Evolutionary conservation across 2,888 invertebrate genomes (phyloP).

Genomic region (Abrostola tripartita): DNA sequence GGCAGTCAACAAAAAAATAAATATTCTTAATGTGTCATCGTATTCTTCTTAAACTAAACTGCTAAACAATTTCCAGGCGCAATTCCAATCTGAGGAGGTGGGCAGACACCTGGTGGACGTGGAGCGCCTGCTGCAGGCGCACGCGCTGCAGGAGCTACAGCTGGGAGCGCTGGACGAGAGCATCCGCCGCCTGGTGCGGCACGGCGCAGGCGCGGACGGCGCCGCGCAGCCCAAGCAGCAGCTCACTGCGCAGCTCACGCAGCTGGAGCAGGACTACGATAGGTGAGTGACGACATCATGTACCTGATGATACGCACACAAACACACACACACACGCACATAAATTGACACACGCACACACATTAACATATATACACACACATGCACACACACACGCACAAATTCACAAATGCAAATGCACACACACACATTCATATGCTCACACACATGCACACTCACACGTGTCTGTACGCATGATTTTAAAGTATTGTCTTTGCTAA

Average conservation of each 20-base stretch:
- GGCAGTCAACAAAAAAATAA: too few species aligned
- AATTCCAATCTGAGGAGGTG: conserved; percentile 94
- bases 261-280: conserved; percentile 93
- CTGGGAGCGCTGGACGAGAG: conserved; percentile 96
- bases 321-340: too few species aligned
- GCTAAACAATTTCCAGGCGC: conserved; percentile 78
- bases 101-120: conserved; percentile 98
- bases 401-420: too few species aligned
- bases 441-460: too few species aligned
- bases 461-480: too few species aligned
- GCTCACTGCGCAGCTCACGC: conserved; percentile 92
- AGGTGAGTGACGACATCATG: conserved; percentile 81
- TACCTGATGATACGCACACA: too few species aligned
- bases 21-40: too few species aligned
- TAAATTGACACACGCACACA: too few species aligned
- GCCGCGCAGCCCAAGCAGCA: conserved; percentile 92
- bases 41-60: not conserved
- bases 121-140: conserved; percentile 97
- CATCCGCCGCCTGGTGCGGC: conserved; percentile 92
- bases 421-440: too few species aligned
- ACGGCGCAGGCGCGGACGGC: conserved; percentile 72
- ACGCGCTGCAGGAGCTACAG: conserved; percentile 97
- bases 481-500: conserved; percentile 5
- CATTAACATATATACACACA: too few species aligned
- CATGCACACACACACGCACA: too few species aligned